phyloP scores from a whole-genome alignment of 1,140 invertebrate species.

The Plutomurus gul region DNA sequence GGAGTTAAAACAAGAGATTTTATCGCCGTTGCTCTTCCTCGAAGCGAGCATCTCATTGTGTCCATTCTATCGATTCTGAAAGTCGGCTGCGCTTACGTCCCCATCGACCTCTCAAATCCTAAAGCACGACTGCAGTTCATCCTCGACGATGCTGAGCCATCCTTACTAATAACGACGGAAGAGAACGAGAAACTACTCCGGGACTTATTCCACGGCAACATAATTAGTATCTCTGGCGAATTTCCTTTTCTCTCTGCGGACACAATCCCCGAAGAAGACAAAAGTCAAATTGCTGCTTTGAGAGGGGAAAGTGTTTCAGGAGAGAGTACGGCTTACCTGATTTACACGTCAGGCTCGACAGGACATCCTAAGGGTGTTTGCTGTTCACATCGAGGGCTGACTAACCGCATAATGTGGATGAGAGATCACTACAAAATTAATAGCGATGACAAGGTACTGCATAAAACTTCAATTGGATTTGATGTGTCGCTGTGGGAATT shows the following conservation, averaged over 20 bases:
- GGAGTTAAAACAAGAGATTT: background rate
- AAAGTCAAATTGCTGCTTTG: background rate
- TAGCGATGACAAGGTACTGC: background rate
- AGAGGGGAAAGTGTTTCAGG: background rate
- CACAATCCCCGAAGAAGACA: background rate
- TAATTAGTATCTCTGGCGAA: background rate
- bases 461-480: background rate
- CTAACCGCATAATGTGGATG: background rate
- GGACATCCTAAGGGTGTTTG: conserved; percentile 38
- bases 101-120: conserved; percentile 30
- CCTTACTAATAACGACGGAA: background rate
- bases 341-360: conserved; percentile 39
- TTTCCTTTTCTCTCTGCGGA: background rate
- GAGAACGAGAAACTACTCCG: background rate
- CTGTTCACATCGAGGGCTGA: conserved; percentile 4
- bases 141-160: background rate
- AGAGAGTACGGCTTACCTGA: conserved; percentile 9
- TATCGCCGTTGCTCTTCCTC: background rate
- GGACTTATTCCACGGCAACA: background rate
- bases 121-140: background rate
- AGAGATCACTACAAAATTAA: background rate
- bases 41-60: background rate
- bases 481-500: conserved; percentile 31
- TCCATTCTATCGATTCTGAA: conserved; percentile 27
- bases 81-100: background rate